A percentile compares a stretch with the other conserved stretches of the same genome.
These are phyloP conservation scores for Chrysemys picta DNA, from an alignment of 2,113 vertebrate genomes.

Conservation along the genomic window DNA sequence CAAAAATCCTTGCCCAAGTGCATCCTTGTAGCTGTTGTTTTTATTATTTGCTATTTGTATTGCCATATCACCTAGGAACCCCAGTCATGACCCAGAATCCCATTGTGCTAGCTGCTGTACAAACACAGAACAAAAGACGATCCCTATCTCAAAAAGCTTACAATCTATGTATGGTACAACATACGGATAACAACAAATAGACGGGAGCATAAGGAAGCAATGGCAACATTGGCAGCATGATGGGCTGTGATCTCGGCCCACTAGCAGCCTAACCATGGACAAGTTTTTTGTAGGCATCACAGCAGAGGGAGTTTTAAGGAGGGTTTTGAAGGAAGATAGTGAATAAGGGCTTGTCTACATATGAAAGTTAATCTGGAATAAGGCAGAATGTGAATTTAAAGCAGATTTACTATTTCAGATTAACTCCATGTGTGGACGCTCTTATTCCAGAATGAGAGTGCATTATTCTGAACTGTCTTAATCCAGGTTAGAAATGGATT, in stretches of 20 bases:
- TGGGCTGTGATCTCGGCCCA: background rate
- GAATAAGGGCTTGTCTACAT: background rate
- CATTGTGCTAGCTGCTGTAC: background rate
- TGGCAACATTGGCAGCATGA: background rate
- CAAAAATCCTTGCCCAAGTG: background rate
- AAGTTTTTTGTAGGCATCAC: background rate
- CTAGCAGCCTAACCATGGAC: background rate
- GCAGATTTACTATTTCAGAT: background rate
- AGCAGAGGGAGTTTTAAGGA: background rate
- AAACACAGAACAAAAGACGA: background rate
- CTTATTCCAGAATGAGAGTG: background rate
- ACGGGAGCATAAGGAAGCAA: background rate
- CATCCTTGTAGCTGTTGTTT: background rate
- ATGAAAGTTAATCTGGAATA: background rate
- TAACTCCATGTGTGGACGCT: background rate
- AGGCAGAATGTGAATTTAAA: background rate
- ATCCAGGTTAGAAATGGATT: background rate
- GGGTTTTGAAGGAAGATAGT: background rate
- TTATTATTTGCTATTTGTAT: background rate
- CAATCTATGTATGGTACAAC: no score
- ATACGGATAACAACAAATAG: background rate
- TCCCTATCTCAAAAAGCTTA: background rate
- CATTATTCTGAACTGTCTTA: background rate
- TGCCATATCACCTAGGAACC: background rate
- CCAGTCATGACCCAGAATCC: background rate